Base-by-base conservation (phyloP, 2,888 invertebrate species). In the Lithophane ornitopus region DNA sequence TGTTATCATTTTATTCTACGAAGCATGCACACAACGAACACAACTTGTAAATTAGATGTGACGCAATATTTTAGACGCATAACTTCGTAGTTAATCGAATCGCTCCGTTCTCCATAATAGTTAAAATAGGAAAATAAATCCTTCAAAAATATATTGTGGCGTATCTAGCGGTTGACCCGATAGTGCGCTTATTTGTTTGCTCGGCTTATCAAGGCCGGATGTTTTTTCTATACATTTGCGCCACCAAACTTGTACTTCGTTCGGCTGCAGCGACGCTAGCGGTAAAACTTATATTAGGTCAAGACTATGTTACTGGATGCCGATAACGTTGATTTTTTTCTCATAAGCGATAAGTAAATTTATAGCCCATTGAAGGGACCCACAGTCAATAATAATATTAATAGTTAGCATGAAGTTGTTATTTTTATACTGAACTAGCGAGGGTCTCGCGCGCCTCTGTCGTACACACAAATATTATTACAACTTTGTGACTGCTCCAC, bases 161-260 rank as follows among this genome's bases (percentile, higher is more conserved):
- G 91, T 96, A 95, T 95, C 95, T 95, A 95, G 94, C 94, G 93
- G 94, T 93, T 95, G 95, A 94, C 94, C 95, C 93, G 96, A 96
- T 96, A 96, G 94, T 94, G 93, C 89, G 94, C 93, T 95, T 96
- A 92, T 96, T 96, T 96, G 95, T 96, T 95, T 95, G 96, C 95
- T 94, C 93, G 91, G 93, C 95, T 96, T 96, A 96, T 96, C 96
- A 95, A 94, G 94, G 94, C 96, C 96, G 96, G 96, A 96, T 96
- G 96, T 96, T 96, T 96, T 96, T 96, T 96, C 93, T 95, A 95
- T 95, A 95, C 92, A 95, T 96, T 95, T 95, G 94, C 94, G 94
- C 94, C 94, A 95, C 93, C 92, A 94, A 94, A 94, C 90, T 93
- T 92, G 92, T 94, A 94, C 93, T 94, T 94, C 92, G 94, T 90